phyloP scores from a whole-genome alignment of 2,888 invertebrate species.

The Allacma fusca region DNA sequence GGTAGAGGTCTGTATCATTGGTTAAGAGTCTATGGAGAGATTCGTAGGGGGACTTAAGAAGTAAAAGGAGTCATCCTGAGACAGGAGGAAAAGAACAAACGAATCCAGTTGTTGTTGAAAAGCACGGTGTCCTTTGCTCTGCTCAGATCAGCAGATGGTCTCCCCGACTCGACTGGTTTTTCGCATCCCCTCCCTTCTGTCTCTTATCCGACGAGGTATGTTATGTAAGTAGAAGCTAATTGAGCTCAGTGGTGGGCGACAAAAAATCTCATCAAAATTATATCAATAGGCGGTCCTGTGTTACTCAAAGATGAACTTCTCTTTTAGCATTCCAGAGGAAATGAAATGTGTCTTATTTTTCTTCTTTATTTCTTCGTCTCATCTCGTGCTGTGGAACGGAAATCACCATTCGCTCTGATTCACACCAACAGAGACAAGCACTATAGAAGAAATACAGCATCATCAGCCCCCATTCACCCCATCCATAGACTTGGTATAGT shows the following conservation, averaged over 20 bases:
- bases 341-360: slow-evolving; percentile 48
- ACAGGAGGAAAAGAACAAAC: no score
- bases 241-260: slow-evolving; percentile 57
- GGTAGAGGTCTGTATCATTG: no score
- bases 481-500: not conserved
- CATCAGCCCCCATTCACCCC: not conserved
- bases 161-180: no score
- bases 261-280: slow-evolving; percentile 59
- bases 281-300: slow-evolving; percentile 59
- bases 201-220: no score
- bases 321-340: slow-evolving; percentile 47
- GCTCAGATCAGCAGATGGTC: no score
- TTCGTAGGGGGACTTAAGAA: no score
- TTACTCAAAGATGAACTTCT: slow-evolving; percentile 31
- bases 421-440: slow-evolving; percentile 36
- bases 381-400: slow-evolving; percentile 52
- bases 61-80: no score
- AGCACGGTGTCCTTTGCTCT: no score
- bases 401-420: slow-evolving; percentile 47
- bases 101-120: no score
- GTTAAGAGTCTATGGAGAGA: no score
- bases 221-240: slow-evolving; percentile 52
- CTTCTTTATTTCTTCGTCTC: slow-evolving; percentile 21
- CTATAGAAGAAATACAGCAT: not conserved
- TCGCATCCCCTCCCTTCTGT: no score